Evolutionary conservation across 2,113 vertebrate genomes (phyloP), one percentile per base, ranked within the genome.

Genomic region (Menidia beryllina): DNA sequence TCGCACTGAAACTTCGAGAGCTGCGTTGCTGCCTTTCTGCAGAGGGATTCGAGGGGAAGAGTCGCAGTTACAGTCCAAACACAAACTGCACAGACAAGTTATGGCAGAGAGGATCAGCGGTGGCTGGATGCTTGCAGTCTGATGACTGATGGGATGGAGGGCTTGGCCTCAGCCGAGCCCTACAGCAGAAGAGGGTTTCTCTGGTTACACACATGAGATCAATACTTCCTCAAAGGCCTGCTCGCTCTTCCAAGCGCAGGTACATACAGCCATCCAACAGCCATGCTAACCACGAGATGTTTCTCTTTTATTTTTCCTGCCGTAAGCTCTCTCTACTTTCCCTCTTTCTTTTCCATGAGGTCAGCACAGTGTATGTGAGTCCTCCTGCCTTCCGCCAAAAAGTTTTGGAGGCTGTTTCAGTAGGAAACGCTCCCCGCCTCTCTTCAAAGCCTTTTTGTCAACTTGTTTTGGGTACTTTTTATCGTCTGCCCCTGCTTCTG

Each of bases 141-240:
- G 60, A 86, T 85, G 83, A 89, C 82, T 84, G 81, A 85, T 83
- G 78, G 73, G 75, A 86, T 75, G 63, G 57, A 79, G 34, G 68
- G 53, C 49, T 77, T 82, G 85, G 88, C 81, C 75, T 85, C 34
- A 10, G 61, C 20, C 62, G 76, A 81, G 88, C 72, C 38, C 68
- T 58, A 72, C 86, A 87, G 81, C 66, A 87, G 72, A 75, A 86
- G n/a, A 70, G 23, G 79, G 74, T 88, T 86, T 92, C 86, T 90
- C 81, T 60, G 61, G 85, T 91, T 92, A 89, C 89, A 83, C 64
- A 75, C 77, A 84, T 54, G 23, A 47, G 88, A 91, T 91, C 88
- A 77, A 91, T 91, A 84, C 65, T 68, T 72, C 78, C 79, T 86
- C 83, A 84, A 73, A 72, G 79, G 75, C 68, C 77, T 47, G 43